Evolutionary conservation across 1,140 invertebrate genomes (phyloP).

Genomic region (Scaptodrosophila lebanonensis): DNA sequence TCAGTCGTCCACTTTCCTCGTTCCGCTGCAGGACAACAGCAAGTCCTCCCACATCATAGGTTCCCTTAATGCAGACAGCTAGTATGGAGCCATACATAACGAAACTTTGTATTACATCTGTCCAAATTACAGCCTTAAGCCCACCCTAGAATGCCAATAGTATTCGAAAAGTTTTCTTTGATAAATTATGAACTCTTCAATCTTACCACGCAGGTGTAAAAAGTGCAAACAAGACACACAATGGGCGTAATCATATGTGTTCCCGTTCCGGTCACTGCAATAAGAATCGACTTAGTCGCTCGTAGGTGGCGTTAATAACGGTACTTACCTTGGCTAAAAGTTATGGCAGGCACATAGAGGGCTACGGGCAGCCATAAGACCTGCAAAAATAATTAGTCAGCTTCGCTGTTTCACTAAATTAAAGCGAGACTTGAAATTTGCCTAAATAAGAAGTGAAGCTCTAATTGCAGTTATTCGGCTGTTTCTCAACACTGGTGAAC

Average conservation of each 20-base stretch:
- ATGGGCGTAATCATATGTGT: slow-evolving; percentile 88
- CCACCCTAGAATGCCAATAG: slow-evolving; percentile 83
- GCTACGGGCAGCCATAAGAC: slow-evolving; percentile 83
- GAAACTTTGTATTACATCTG: slow-evolving; percentile 91
- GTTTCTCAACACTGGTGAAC: no score
- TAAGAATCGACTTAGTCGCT: not conserved
- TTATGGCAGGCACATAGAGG: slow-evolving; percentile 90
- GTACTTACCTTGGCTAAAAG: slow-evolving; percentile 84
- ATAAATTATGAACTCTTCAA: slow-evolving; percentile 16
- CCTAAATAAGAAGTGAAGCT: no score
- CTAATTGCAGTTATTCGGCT: no score
- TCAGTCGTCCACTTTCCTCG: slow-evolving; percentile 84
- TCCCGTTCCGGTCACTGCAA: slow-evolving; percentile 89
- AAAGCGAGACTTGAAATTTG: no score
- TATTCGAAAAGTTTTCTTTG: not conserved
- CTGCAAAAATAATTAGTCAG: slow-evolving; percentile 17
- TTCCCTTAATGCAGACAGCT: slow-evolving; percentile 88
- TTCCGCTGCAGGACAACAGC: slow-evolving; percentile 84
- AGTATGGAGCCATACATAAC: slow-evolving; percentile 92
- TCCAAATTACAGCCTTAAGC: slow-evolving; percentile 95
- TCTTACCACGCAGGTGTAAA: slow-evolving; percentile 93
- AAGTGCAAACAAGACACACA: slow-evolving; percentile 91
- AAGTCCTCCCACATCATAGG: slow-evolving; percentile 87
- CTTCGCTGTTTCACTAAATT: no score
- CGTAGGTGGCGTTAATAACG: not conserved